Conservation (phyloP, 2,113 vertebrate genomes). For the Alaudala cheleensis region DNA sequence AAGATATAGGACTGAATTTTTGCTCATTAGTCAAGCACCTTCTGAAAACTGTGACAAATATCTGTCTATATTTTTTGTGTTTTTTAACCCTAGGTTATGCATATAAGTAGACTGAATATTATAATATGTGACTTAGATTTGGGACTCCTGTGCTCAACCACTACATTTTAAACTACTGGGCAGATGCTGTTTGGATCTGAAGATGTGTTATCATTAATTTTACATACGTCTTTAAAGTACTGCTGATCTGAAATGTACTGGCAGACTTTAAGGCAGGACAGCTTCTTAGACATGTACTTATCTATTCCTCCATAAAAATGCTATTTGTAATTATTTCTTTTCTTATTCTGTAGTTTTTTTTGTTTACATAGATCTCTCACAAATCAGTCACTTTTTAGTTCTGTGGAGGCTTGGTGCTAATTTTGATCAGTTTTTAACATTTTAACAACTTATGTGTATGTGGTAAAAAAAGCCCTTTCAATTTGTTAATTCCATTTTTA, state of each 20-base stretch:
- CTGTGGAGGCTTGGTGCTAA: neutral
- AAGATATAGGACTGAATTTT: neutral
- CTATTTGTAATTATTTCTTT: neutral
- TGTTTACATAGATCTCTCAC: neutral
- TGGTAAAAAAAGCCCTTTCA: neutral
- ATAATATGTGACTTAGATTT: neutral
- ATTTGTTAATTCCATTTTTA: neutral
- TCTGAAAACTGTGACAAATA: neutral
- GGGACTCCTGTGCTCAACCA: neutral
- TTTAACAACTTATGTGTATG: neutral
- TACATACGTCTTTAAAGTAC: neutral
- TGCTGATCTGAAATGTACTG: neutral
- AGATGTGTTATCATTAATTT: neutral
- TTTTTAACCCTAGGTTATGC: neutral
- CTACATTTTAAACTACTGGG: neutral
- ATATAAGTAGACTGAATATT: neutral
- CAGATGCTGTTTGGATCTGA: neutral
- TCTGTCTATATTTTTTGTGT: neutral
- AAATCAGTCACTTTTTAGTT: neutral
- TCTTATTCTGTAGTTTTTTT: neutral
- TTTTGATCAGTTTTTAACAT: neutral
- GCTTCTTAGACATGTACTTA: neutral
- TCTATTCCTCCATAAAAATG: neutral
- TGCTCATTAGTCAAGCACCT: neutral
- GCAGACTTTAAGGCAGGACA: neutral